These are phyloP conservation scores for Mus musculus DNA, from an alignment of 2,113 vertebrate species.

Conservation along the genomic window GRCm39 chr6:145114001-145114500, in stretches of 20 bases:
- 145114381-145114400: constrained; percentile 9
- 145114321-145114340: background rate
- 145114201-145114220: background rate
- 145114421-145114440: background rate
- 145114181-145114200: background rate
- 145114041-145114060: background rate
- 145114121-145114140: background rate
- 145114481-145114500: background rate
- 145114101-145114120: background rate
- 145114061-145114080: background rate
- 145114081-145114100: background rate
- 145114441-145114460: background rate
- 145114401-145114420: background rate
- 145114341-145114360: background rate
- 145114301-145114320: background rate
- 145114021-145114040: background rate
- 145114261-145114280: background rate
- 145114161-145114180: background rate
- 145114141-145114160: background rate
- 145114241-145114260: background rate
- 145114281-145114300: background rate
- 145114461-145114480: background rate
- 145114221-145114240: background rate
- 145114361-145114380: constrained; percentile 11
- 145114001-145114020: background rate